phyloP scores from a whole-genome alignment of 1,140 invertebrate species.

The Lutraria rhynchaena region DNA sequence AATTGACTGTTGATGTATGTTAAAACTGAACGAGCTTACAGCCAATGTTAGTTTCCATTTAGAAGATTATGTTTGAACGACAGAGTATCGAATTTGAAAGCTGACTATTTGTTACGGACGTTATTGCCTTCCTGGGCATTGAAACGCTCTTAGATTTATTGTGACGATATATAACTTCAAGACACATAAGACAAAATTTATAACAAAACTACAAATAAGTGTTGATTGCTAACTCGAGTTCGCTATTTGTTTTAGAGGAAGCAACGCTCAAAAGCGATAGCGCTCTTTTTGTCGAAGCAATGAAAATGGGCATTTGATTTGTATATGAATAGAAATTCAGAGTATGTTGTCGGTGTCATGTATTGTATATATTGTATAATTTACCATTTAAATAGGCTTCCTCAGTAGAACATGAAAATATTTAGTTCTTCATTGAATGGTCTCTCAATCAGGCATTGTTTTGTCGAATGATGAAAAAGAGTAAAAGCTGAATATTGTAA shows the following conservation, averaged over 20 bases:
- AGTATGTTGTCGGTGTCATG: too few species aligned
- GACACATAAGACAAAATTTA: background rate
- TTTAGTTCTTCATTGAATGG: too few species aligned
- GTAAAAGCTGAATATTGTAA: too few species aligned
- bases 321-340: background rate
- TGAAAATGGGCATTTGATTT: conserved; percentile 7
- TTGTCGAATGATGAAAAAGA: too few species aligned
- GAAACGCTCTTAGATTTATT: background rate
- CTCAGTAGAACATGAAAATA: too few species aligned
- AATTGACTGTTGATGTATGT: conserved; percentile 23
- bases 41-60: background rate
- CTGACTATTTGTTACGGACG: background rate
- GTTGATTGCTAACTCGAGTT: conserved; percentile 3
- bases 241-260: conserved; percentile 2
- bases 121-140: conserved; percentile 1
- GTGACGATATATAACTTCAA: background rate
- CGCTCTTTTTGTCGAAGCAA: background rate
- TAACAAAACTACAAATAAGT: background rate
- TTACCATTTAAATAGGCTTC: too few species aligned
- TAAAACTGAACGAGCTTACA: background rate
- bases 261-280: background rate
- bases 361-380: too few species aligned
- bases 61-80: background rate
- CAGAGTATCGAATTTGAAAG: conserved; percentile 30
- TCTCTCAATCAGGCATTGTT: too few species aligned